A percentile compares a stretch with the other conserved stretches of the same genome.
phyloP scores from a whole-genome alignment of 2,113 vertebrate genomes.

The Rattus norvegicus region GRCr8 NC_086025.1:27937001-27937500 shows the following conservation, averaged over 20 bases:
- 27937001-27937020: not conserved
- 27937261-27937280: not conserved
- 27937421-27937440: not conserved
- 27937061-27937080: not conserved
- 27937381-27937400: not conserved
- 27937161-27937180: constrained; percentile 9
- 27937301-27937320: not conserved
- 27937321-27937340: not conserved
- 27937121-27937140: constrained; percentile 19
- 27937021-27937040: not conserved
- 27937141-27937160: not conserved
- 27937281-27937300: not conserved
- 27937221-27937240: not conserved
- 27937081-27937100: not conserved
- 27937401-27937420: not conserved
- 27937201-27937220: not conserved
- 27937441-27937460: not conserved
- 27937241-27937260: constrained; percentile 23
- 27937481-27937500: not conserved
- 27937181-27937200: constrained; percentile 6
- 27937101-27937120: not conserved
- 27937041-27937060: not conserved
- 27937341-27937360: not conserved
- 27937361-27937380: not conserved
- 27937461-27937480: not conserved